Conservation (phyloP, 2,888 invertebrate species). For the Acleris laterana region DNA sequence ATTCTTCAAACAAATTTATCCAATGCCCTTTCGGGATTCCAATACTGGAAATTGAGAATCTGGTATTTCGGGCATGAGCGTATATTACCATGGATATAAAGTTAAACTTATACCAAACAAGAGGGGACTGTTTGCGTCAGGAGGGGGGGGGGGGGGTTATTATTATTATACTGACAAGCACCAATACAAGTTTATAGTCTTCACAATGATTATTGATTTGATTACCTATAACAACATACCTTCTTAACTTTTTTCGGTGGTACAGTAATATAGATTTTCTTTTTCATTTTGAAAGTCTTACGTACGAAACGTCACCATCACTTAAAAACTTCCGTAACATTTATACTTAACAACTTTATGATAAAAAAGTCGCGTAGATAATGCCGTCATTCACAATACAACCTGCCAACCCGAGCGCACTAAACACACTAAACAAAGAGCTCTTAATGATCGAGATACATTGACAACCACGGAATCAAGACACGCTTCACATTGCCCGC, state of each 20-base stretch:
- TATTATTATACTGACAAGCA: too few relatives aligned
- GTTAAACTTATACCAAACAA: too few relatives aligned
- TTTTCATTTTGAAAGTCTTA: constrained; percentile 43
- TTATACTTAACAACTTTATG: background rate
- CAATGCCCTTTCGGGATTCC: too few relatives aligned
- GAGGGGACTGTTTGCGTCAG: too few relatives aligned
- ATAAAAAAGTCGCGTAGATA: background rate
- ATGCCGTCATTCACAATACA: constrained; percentile 5
- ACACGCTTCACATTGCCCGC: background rate
- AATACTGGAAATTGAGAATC: too few relatives aligned
- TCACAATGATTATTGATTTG: too few relatives aligned
- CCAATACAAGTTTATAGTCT: too few relatives aligned
- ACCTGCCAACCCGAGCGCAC: constrained; percentile 3
- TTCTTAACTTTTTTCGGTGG: constrained; percentile 46
- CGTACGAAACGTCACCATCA: background rate
- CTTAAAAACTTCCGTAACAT: background rate
- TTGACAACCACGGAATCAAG: constrained; percentile 33
- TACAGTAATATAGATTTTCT: constrained; percentile 49
- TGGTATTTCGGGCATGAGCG: too few relatives aligned
- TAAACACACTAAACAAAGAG: constrained; percentile 27
- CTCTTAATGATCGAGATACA: constrained; percentile 19
- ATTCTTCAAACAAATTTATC: too few relatives aligned
- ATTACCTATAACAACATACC: constrained; percentile 11
- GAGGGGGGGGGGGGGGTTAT: too few relatives aligned
- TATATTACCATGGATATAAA: too few relatives aligned